Conservation (phyloP, 2,888 invertebrate species). For the Luperina testacea region DNA sequence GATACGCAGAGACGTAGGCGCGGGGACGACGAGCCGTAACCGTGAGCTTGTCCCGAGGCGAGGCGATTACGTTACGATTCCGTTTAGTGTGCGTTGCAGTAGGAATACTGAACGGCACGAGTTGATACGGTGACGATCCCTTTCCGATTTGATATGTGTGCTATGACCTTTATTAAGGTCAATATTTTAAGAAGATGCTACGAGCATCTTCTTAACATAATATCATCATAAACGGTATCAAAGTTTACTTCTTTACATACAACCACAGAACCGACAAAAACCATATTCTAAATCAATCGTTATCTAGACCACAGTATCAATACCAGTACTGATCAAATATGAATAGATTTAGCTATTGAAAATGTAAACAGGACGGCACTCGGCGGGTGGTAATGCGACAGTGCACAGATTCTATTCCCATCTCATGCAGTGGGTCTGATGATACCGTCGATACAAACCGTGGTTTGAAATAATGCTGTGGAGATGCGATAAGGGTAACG, state of each 20-base stretch:
- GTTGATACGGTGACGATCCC: too few species aligned
- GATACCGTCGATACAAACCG: slow-evolving; percentile 23
- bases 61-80: too few species aligned
- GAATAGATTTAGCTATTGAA: slow-evolving; percentile 44
- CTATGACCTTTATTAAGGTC: too few species aligned
- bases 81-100: too few species aligned
- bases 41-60: too few species aligned
- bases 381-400: slow-evolving; percentile 49
- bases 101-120: too few species aligned
- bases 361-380: slow-evolving; percentile 33
- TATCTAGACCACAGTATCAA: slow-evolving; percentile 33
- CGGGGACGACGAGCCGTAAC: too few species aligned
- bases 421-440: slow-evolving; percentile 21
- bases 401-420: slow-evolving; percentile 38
- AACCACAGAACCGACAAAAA: not conserved
- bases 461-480: slow-evolving; percentile 14
- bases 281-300: slow-evolving; percentile 26
- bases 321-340: slow-evolving; percentile 21
- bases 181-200: not conserved
- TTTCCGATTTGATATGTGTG: too few species aligned
- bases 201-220: not conserved
- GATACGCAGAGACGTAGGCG: too few species aligned
- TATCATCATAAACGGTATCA: not conserved
- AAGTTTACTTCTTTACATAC: not conserved
- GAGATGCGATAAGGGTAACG: slow-evolving; percentile 22